phyloP scores from a whole-genome alignment of 2,113 vertebrate genomes.

The Morone chrysops region DNA sequence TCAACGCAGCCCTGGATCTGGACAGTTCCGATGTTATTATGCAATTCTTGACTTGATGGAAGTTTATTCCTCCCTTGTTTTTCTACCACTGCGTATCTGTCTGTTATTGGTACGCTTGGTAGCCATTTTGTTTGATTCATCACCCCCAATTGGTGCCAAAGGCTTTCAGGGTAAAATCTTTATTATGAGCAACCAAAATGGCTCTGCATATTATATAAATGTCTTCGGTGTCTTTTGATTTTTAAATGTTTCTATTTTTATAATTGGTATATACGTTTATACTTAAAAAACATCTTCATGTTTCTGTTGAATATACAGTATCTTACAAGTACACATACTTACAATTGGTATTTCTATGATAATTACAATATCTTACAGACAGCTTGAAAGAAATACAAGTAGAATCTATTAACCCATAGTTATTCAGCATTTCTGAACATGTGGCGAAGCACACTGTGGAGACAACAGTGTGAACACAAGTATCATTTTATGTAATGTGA shows the following conservation, averaged over 20 bases:
- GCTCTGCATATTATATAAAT: background rate
- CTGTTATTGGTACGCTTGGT: conserved; percentile 44
- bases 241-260: background rate
- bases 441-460: background rate
- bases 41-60: background rate
- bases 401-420: background rate
- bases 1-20: background rate
- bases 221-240: background rate
- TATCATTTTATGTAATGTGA: background rate
- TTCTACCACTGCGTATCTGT: background rate
- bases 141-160: conserved; percentile 23
- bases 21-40: background rate
- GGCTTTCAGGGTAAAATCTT: conserved; percentile 22
- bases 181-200: background rate
- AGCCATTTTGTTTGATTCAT: conserved; percentile 74
- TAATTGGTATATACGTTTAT: background rate
- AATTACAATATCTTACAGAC: background rate
- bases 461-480: background rate
- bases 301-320: background rate
- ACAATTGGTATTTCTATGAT: background rate
- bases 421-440: background rate
- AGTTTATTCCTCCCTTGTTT: background rate
- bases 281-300: background rate
- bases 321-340: background rate
- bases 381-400: background rate